Base-by-base conservation (phyloP, 2,113 vertebrate genomes). In the Aphelocoma coerulescens region DNA sequence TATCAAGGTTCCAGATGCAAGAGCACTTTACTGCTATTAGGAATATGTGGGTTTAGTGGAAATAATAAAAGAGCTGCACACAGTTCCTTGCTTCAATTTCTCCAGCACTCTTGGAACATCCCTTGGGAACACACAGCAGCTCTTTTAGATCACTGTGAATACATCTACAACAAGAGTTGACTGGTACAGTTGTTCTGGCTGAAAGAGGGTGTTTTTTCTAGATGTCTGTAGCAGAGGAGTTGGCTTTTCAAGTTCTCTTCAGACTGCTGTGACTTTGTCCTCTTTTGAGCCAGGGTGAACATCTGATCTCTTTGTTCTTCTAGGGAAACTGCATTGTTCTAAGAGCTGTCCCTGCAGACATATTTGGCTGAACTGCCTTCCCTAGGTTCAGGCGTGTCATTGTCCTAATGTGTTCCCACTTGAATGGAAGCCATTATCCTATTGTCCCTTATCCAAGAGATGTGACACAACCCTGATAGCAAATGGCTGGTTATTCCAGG, bases 251-350 rank as follows among this genome's bases (percentile, higher is more conserved):
- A 66, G 89, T 82, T 93, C 74, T 32, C 49, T 78, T 95, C 84
- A 79, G 55, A 54, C 58, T 95, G 65, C 91, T 73, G 41, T 75
- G 81, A 54, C 20, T 96, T 82, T 23, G 66, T 91, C 58, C n/a
- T 91, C 94, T 93, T 73, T 37, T 27, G 74, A 89, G 41, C 58
- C 62, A 76, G 44, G 11, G 22, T 0, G 2, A 92, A 74, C 35
- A 72, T 82, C 86, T 87, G 65, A 89, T 61, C 62, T 76, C 62
- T 82, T 88, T 96, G 91, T 96, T 94, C 93, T 96, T 73, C 28
- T 62, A 68, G 87, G 95, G 94, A 97, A 97, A 85, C 58, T n/a
- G 23, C 87, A 73, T 91, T 97, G 94, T 97, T 96, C 77, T 32
- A 35, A 73, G 74, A 87, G 54, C 81, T 73, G 77, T 96, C 94